These are phyloP conservation scores for Ctenopoma kingsleyae DNA, from an alignment of 2,797 vertebrate species.

Conservation along the genomic window DNA sequence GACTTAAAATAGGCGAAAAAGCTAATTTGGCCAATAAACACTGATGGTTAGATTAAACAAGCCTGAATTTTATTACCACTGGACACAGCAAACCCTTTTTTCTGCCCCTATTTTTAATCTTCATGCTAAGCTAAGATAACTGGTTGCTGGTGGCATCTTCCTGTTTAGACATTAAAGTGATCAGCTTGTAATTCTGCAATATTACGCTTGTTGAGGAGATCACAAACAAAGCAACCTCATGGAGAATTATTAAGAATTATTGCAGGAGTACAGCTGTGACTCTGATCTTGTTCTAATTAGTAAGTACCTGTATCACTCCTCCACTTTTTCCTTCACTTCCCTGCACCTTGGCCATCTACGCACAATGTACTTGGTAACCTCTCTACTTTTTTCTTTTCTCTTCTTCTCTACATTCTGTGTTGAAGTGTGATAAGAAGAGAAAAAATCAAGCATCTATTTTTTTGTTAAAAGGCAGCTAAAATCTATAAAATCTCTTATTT, in stretches of 20 bases:
- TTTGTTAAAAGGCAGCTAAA: constrained; percentile 27
- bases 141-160: too few relatives aligned
- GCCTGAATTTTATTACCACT: too few relatives aligned
- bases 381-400: not conserved
- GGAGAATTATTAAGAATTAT: constrained; percentile 22
- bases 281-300: constrained; percentile 35
- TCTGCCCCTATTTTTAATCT: too few relatives aligned
- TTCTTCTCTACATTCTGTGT: constrained; percentile 32
- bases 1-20: not conserved
- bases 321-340: constrained; percentile 2
- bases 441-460: constrained; percentile 34
- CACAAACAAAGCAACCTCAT: constrained; percentile 13
- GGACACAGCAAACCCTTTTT: too few relatives aligned
- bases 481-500: constrained; percentile 19
- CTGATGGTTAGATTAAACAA: too few relatives aligned
- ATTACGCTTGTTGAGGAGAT: constrained; percentile 5
- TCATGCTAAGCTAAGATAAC: too few relatives aligned
- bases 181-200: too few relatives aligned
- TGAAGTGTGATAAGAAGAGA: constrained; percentile 22
- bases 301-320: constrained; percentile 20
- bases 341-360: constrained; percentile 1
- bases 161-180: too few relatives aligned
- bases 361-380: constrained; percentile 18
- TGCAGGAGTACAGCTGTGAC: constrained; percentile 1
- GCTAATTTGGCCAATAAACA: not conserved